Conservation (phyloP, 2,113 vertebrate genomes). For the Chaenocephalus aceratus region DNA sequence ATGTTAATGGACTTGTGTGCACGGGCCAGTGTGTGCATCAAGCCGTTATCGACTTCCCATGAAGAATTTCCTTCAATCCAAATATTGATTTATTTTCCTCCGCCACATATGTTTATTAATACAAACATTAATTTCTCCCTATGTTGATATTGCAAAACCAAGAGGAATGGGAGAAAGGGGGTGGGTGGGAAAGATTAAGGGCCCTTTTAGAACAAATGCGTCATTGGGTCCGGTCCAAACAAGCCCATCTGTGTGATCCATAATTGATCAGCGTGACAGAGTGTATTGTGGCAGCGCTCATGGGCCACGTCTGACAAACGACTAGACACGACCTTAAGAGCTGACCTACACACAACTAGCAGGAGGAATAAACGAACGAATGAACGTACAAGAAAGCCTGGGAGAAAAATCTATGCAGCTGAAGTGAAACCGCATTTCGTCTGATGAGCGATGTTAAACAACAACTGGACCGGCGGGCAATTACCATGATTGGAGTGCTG, state of each 20-base stretch:
- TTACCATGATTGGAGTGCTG: conserved; percentile 84
- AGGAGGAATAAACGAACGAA: conserved; percentile 7
- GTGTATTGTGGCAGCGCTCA: conserved; percentile 54
- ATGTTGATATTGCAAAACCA: conserved; percentile 58
- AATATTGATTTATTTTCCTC: conserved; percentile 46
- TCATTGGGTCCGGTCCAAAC: conserved; percentile 65
- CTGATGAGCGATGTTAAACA: conserved; percentile 83
- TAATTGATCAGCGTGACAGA: conserved; percentile 80
- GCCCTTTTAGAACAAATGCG: conserved; percentile 66
- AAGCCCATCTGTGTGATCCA: conserved; percentile 74
- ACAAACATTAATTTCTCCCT: conserved; percentile 60
- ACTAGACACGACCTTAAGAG: conserved; percentile 79
- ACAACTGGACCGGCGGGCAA: conserved; percentile 78
- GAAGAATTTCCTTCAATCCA: conserved; percentile 41
- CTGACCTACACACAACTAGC: conserved; percentile 76
- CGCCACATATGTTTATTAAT: conserved; percentile 48
- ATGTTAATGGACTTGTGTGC: not conserved
- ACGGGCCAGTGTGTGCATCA: not conserved
- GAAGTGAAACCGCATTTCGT: conserved; percentile 72
- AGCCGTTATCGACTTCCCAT: conserved; percentile 4
- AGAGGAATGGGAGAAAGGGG: conserved; percentile 27
- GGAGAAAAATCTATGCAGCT: conserved; percentile 77
- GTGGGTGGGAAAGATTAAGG: conserved; percentile 59
- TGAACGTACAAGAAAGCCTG: conserved; percentile 45
- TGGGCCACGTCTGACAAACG: conserved; percentile 78